Percentiles rank a stretch among this genome's conserved stretches.
Conservation (phyloP, 1,140 invertebrate species). For the Steinernema feltiae region DNA sequence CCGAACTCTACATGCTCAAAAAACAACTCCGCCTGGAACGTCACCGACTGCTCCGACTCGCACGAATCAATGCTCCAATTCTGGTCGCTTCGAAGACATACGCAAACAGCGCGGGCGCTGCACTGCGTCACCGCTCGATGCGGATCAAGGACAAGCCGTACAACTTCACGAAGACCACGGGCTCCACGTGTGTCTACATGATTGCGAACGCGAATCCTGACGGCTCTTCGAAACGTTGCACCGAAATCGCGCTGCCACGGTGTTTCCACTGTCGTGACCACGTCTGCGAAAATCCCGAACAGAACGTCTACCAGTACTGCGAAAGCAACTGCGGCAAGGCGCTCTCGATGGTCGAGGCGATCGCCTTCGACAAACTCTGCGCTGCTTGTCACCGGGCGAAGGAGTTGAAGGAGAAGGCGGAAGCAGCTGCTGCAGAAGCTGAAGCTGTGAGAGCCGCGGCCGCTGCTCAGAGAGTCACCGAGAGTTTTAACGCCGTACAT, state of each 20-base stretch:
- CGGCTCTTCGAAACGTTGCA: background rate
- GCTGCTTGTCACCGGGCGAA: background rate
- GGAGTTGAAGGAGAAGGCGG: background rate
- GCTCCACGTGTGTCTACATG: background rate
- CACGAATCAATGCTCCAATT: conserved; percentile 8
- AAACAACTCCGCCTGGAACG: conserved; percentile 13
- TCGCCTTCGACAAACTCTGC: background rate
- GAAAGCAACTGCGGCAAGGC: background rate
- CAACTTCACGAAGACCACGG: background rate
- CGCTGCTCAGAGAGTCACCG: too few relatives aligned
- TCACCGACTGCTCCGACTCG: background rate
- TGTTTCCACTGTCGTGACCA: background rate
- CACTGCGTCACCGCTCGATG: background rate
- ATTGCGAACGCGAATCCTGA: background rate
- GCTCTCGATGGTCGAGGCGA: background rate
- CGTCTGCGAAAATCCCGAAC: background rate
- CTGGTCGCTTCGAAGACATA: background rate
- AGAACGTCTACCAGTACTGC: background rate
- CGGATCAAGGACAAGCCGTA: background rate
- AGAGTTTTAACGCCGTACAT: background rate
- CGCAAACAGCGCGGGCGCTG: background rate
- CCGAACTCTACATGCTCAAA: conserved; percentile 10
- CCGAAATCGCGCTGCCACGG: background rate
- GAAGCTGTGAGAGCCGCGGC: background rate
- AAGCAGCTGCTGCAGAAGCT: background rate